These are phyloP conservation scores for Amniataba percoides DNA, from an alignment of 2,797 vertebrate genomes.

Conservation along the genomic window DNA sequence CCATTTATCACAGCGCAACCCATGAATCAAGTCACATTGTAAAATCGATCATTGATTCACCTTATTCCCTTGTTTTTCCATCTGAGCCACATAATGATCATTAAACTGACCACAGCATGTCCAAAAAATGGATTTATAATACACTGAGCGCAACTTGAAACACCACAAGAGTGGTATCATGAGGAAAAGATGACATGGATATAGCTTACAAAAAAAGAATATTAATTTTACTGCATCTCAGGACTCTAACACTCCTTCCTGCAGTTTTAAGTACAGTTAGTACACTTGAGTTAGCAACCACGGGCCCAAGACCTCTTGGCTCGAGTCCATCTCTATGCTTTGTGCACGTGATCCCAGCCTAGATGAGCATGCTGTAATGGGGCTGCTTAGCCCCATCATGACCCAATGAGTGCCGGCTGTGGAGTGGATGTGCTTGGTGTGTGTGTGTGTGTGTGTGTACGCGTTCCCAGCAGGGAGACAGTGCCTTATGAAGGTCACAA, in stretches of 20 bases:
- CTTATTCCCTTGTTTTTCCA: constrained; percentile 86
- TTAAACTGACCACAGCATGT: constrained; percentile 85
- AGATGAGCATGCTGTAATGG: constrained; percentile 88
- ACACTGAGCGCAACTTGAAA: constrained; percentile 62
- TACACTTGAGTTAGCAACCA: constrained; percentile 53
- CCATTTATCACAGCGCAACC: constrained; percentile 81
- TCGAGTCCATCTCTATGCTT: constrained; percentile 79
- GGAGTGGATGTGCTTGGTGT: constrained; percentile 82
- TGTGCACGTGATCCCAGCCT: constrained; percentile 83
- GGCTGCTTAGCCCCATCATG: constrained; percentile 88
- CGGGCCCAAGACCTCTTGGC: constrained; percentile 72
- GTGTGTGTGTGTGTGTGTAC: constrained; percentile 60
- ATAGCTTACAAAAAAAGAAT: constrained; percentile 54
- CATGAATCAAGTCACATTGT: constrained; percentile 85
- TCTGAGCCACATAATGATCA: constrained; percentile 86
- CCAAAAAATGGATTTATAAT: constrained; percentile 85
- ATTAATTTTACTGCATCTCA: constrained; percentile 54
- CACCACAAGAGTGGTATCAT: constrained; percentile 63
- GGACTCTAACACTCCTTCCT: constrained; percentile 30
- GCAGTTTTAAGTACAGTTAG: constrained; percentile 27
- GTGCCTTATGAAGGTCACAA: constrained; percentile 88
- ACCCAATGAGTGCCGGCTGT: constrained; percentile 87
- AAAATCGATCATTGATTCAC: constrained; percentile 86
- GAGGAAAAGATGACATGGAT: constrained; percentile 68
- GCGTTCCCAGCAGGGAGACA: constrained; percentile 85